Evolutionary conservation across 1,140 invertebrate genomes (phyloP), one percentile per base, ranked within the genome.

Genomic region (Drosophila arawakana): DNA sequence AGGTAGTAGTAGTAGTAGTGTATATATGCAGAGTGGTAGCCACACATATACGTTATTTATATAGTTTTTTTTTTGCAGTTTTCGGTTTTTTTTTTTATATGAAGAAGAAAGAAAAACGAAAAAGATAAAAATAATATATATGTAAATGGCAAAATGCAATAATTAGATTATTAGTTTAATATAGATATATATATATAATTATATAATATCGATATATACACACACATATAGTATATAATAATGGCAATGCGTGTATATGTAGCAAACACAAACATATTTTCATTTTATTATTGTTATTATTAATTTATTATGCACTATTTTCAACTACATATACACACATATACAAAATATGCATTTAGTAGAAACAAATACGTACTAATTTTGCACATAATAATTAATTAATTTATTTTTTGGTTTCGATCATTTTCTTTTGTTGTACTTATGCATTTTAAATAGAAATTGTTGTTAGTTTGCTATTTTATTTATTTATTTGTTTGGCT

Each of bases 101-200:
- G 90, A 91, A 91, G 90, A 91, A 91, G 90, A 91, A 91, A 91
- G 90, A 91, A 91, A 91, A 91, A 90, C 78, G 82, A 88, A 91
- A 91, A 91, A 91, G 81, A 90, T 89, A 91, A 91, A 91, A 88
- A 91, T 88, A 88, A 91, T 90, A 86, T 85, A 86, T 86, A 90
- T 91, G 80, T 91, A 91, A 91, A 91, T 91, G 89, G 86, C 90
- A 91, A 91, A 91, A 91, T 91, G 90, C 90, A 91, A 91, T 91
- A 91, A 90, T 91, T 89, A 91, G 83, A 85, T 89, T 85, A 91
- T 88, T 86, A 85, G 85, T 83, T 82, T 91, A 90, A 80, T 81
- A 86, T 86, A 86, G 68, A 91, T 90, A 91, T 90, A 86, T 90
- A 84, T 60, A 77, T 86, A 69, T 75, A 78, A 61, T 73, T 73